Evolutionary conservation across 2,888 invertebrate genomes (phyloP).

Genomic region (Acleris cristana): DNA sequence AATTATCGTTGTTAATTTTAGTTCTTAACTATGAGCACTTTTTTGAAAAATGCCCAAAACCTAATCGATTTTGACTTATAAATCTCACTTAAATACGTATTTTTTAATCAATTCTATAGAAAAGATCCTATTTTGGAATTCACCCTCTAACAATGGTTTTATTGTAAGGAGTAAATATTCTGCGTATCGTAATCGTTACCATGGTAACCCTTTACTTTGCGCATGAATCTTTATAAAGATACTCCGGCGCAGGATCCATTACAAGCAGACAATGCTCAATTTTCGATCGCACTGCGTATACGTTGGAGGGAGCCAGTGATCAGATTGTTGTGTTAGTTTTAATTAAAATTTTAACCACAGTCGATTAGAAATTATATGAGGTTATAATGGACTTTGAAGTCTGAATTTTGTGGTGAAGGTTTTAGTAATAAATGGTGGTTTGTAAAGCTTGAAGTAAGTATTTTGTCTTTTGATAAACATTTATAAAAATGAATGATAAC

Average conservation of each 20-base stretch:
- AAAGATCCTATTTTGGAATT: too few species aligned
- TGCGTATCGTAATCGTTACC: too few species aligned
- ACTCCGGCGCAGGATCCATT: constrained; percentile 49
- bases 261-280: constrained; percentile 58
- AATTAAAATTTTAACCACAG: constrained; percentile 13
- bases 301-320: constrained; percentile 42
- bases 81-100: too few species aligned
- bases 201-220: neutral
- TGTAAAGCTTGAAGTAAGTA: neutral
- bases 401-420: neutral
- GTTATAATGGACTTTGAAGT: neutral
- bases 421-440: neutral
- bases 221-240: constrained; percentile 55
- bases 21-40: too few species aligned
- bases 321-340: constrained; percentile 47
- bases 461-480: too few species aligned
- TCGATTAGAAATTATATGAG: neutral
- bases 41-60: too few species aligned
- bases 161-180: too few species aligned
- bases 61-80: too few species aligned
- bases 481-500: too few species aligned
- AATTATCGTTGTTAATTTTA: too few species aligned
- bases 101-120: too few species aligned
- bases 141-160: too few species aligned
- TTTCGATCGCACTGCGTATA: constrained; percentile 43